phyloP scores from a whole-genome alignment of 2,797 vertebrate species.

The Propithecus perrieri region DNA sequence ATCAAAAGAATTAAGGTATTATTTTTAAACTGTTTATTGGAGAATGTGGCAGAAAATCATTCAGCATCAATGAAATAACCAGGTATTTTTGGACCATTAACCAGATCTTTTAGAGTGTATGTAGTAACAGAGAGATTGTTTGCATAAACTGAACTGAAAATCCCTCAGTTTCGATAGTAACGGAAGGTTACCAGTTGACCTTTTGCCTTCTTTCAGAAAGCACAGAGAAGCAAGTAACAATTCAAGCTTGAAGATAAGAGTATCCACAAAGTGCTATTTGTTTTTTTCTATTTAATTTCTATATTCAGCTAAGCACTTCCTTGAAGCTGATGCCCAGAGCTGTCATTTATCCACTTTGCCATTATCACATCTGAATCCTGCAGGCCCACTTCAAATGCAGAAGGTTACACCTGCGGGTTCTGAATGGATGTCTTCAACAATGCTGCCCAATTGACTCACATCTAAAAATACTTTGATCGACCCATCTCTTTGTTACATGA shows the following conservation, averaged over 20 bases:
- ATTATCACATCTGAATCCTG: slow-evolving; percentile 35
- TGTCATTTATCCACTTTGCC: slow-evolving; percentile 52
- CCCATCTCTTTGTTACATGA: slow-evolving; percentile 64
- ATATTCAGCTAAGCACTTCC: slow-evolving; percentile 49
- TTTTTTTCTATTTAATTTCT: slow-evolving; percentile 65
- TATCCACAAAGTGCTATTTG: slow-evolving; percentile 41
- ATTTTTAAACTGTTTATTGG: background rate
- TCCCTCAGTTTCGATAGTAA: background rate
- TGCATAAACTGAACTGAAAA: background rate
- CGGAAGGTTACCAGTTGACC: slow-evolving; percentile 35
- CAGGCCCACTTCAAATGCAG: slow-evolving; percentile 50
- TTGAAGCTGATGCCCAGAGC: slow-evolving; percentile 38
- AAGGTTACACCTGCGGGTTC: slow-evolving; percentile 49
- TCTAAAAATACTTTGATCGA: slow-evolving; percentile 67
- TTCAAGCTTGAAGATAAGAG: slow-evolving; percentile 6
- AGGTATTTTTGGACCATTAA: background rate
- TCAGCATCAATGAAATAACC: background rate
- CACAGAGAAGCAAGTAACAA: background rate
- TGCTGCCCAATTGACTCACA: background rate
- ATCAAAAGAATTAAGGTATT: background rate
- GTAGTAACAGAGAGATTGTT: background rate
- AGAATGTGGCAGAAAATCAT: background rate
- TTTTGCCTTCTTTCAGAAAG: slow-evolving; percentile 48
- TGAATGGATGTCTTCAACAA: slow-evolving; percentile 62
- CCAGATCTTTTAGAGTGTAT: background rate